Evolutionary conservation across 2,888 invertebrate species (phyloP).

Genomic region (Drosophila prostipennis): DNA sequence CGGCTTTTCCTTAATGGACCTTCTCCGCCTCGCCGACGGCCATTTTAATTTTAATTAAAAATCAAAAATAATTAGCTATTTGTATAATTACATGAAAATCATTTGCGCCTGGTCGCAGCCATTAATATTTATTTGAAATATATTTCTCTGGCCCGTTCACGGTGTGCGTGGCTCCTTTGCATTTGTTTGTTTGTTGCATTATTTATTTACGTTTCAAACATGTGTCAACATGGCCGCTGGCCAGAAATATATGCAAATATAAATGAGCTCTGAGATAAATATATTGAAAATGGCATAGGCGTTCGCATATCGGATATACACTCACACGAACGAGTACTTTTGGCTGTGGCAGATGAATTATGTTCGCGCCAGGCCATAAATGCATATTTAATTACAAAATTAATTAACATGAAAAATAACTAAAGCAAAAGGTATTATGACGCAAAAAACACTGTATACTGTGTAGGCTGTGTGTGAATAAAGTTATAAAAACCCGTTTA

Average conservation of each 20-base stretch:
- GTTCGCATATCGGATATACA: conserved; percentile 27
- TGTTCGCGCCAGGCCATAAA: conserved; percentile 63
- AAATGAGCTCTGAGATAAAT: conserved; percentile 59
- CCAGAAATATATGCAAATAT: conserved; percentile 59
- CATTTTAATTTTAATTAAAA: conserved; percentile 75
- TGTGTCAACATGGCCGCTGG: conserved; percentile 74
- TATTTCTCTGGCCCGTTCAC: background rate
- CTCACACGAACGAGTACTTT: conserved; percentile 19
- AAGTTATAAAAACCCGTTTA: conserved; percentile 31
- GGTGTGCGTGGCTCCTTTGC: conserved; percentile 14
- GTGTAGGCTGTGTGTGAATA: conserved; percentile 2
- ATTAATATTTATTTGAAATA: conserved; percentile 73
- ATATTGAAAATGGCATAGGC: conserved; percentile 62
- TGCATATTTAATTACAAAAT: conserved; percentile 78
- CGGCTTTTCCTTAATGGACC: conserved; percentile 51
- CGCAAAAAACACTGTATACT: conserved; percentile 18
- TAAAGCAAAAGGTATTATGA: conserved; percentile 28
- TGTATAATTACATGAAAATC: conserved; percentile 78
- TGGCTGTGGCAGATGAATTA: conserved; percentile 54
- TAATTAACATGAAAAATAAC: conserved; percentile 73
- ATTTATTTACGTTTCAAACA: conserved; percentile 78
- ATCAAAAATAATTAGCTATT: conserved; percentile 80
- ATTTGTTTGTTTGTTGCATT: conserved; percentile 62
- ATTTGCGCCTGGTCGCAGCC: conserved; percentile 59
- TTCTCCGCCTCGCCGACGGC: conserved; percentile 54